Percentiles rank a stretch among this genome's conserved stretches.
Evolutionary conservation across 2,888 invertebrate genomes (phyloP).

Genomic region (Drosophila kuntzei): DNA sequence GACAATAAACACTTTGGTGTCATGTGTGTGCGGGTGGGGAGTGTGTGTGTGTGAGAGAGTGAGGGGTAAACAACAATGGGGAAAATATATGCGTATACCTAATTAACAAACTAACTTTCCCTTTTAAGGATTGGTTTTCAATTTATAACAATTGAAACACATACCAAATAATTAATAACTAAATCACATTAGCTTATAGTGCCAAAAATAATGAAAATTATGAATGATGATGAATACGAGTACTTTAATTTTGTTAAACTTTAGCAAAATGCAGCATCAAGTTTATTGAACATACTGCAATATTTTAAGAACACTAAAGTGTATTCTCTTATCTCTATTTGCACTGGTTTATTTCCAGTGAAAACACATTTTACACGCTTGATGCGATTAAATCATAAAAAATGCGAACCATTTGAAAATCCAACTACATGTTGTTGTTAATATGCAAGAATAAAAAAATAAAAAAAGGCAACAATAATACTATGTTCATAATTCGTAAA

Average conservation of each 20-base stretch:
- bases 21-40: slow-evolving; percentile 11
- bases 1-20: slow-evolving; percentile 55
- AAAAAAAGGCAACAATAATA: slow-evolving; percentile 4
- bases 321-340: slow-evolving; percentile 18
- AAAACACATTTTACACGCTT: slow-evolving; percentile 32
- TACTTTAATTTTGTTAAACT: neutral
- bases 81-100: slow-evolving; percentile 2
- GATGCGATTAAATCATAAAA: slow-evolving; percentile 35
- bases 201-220: neutral
- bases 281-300: neutral
- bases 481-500: slow-evolving; percentile 50
- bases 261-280: neutral
- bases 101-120: slow-evolving; percentile 16
- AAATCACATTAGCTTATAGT: neutral
- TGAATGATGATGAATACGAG: neutral
- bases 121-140: slow-evolving; percentile 10
- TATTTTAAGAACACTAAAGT: neutral
- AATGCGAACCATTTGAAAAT: slow-evolving; percentile 25
- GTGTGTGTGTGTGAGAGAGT: neutral
- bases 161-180: neutral
- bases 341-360: slow-evolving; percentile 23
- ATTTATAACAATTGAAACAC: slow-evolving; percentile 1
- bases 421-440: slow-evolving; percentile 27
- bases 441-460: slow-evolving; percentile 12
- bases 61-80: neutral